These are phyloP conservation scores for Lottia gigantea DNA, from an alignment of 2,888 invertebrate species.

Conservation along the genomic window DNA sequence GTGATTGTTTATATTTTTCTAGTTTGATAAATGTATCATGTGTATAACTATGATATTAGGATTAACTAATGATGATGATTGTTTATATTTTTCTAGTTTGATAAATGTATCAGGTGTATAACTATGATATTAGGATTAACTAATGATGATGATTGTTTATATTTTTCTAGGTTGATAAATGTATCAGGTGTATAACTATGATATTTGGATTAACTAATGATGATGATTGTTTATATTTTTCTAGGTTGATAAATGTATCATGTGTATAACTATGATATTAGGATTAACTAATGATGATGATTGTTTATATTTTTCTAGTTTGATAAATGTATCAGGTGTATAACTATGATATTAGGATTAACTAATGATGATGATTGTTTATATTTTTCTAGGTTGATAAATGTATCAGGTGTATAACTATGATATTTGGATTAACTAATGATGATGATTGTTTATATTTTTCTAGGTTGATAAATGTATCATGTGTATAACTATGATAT, in stretches of 20 bases:
- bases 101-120: conserved; percentile 78
- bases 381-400: conserved; percentile 72
- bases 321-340: conserved; percentile 77
- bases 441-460: conserved; percentile 74
- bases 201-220: conserved; percentile 81
- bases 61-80: conserved; percentile 80
- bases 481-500: conserved; percentile 80
- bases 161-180: conserved; percentile 73
- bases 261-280: conserved; percentile 81
- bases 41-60: conserved; percentile 82
- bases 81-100: conserved; percentile 69
- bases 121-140: conserved; percentile 81
- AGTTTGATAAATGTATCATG: conserved; percentile 77
- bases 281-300: conserved; percentile 83
- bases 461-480: conserved; percentile 76
- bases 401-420: conserved; percentile 79
- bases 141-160: conserved; percentile 76
- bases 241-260: conserved; percentile 76
- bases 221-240: conserved; percentile 72
- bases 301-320: conserved; percentile 68
- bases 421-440: conserved; percentile 79
- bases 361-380: conserved; percentile 78
- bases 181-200: conserved; percentile 80
- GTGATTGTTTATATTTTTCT: conserved; percentile 71
- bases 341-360: conserved; percentile 81